Evolutionary conservation across 53 echinoderm and acorn worm genomes (phyloP).

Genomic region (Arbacia lixula): DNA sequence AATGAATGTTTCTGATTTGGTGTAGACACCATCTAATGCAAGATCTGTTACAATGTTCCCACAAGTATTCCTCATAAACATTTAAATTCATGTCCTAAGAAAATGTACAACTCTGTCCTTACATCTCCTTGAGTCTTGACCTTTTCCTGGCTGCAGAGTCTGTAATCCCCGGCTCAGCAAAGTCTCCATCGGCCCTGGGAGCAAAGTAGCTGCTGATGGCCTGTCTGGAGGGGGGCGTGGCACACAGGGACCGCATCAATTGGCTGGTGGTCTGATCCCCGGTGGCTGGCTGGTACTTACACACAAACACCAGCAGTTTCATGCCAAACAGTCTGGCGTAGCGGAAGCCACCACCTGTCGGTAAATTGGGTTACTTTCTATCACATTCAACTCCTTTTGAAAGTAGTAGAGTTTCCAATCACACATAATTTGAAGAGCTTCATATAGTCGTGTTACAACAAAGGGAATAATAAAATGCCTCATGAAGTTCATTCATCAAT

Average conservation of each 20-base stretch:
- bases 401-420: too few relatives aligned
- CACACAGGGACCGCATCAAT: constrained; percentile 26
- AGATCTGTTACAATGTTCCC: background rate
- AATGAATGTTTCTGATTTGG: too few relatives aligned
- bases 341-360: constrained; percentile 34
- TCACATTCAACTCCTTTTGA: too few relatives aligned
- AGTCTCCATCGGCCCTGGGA: constrained; percentile 8
- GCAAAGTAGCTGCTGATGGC: constrained; percentile 55
- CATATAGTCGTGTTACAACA: too few relatives aligned
- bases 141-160: constrained; percentile 17
- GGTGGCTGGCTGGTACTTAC: constrained; percentile 16
- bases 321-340: constrained; percentile 31
- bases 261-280: constrained; percentile 4
- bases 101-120: background rate
- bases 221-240: too few relatives aligned
- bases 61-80: background rate
- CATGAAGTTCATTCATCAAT: too few relatives aligned
- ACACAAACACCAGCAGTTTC: constrained; percentile 44
- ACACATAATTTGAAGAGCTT: too few relatives aligned
- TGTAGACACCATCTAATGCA: background rate
- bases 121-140: constrained; percentile 36
- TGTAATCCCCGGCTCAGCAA: background rate
- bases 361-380: too few relatives aligned
- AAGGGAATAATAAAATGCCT: too few relatives aligned
- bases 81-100: background rate